Evolutionary conservation across 2,888 invertebrate genomes (phyloP), one percentile per base, ranked within the genome.

Genomic region (Folsomia manolachei): DNA sequence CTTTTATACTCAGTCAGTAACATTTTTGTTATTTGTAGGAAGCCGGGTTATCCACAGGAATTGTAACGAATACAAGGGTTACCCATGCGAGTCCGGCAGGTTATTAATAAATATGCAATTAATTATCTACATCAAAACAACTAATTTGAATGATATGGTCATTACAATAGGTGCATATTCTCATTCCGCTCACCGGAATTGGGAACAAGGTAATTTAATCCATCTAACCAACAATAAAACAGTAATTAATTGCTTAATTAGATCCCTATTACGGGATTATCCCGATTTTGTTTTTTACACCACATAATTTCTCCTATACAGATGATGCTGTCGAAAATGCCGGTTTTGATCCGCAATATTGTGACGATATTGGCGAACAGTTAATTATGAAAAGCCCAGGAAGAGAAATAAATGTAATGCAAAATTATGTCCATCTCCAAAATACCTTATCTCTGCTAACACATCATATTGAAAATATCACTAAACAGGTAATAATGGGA

Each of bases 351-450:
- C 24, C 74, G 0, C 4, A 66, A 2, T 21, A 64, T 1, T 95
- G 94, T 82, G 90, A 90, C 82, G 95, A 95, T 82, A 94, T 94
- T 72, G 95, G 91, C 0, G 85, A 90, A 1, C 94, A 95, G 82
- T 84, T 95, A 69, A 83, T 95, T 0, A 90, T 94, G 82, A 88
- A 91, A 81, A 85, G 87, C 74, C 93, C 94, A 0, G 94, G 94
- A 0, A 89, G 85, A 78, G 87, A 89, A 82, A 87, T 92, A 19
- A 88, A 90, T 82, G 91, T 90, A 64, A n/a, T 18, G 27, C 51
- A n/a, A n/a, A 19, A 64, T 64, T 7, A 52, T 52, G 19, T n/a
- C n/a, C n/a, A n/a, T n/a, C n/a, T n/a, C 4, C 2, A 63, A 24
- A 24, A 63, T 24, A 2, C 7, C 26, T 7, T 25, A 7, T 60